These are phyloP conservation scores for Mythimna lalbum DNA, from an alignment of 2,888 invertebrate species.

Conservation along the genomic window DNA sequence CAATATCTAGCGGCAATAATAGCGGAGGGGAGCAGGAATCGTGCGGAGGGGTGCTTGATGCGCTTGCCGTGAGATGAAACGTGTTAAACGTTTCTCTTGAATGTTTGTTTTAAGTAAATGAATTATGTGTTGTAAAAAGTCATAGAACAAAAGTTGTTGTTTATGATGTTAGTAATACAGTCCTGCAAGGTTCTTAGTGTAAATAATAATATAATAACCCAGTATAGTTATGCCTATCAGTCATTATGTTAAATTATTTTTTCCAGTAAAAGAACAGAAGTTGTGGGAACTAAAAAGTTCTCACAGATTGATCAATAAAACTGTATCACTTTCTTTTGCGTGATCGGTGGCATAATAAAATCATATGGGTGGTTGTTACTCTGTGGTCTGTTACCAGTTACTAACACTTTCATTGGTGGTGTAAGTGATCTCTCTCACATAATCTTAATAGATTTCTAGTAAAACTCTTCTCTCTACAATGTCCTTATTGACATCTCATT, in stretches of 20 bases:
- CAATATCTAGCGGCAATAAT: no score
- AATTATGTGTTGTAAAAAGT: no score
- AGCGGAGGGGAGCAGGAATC: no score
- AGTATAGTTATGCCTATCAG: no score
- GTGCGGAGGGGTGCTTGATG: no score
- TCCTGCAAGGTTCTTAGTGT: no score
- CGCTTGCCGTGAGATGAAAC: no score
- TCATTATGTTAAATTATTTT: slow-evolving; percentile 44
- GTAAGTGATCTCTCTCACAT: neutral
- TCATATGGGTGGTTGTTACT: slow-evolving; percentile 4
- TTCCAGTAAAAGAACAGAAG: slow-evolving; percentile 41
- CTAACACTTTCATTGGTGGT: slow-evolving; percentile 4
- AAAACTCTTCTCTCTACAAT: neutral
- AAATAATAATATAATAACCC: no score
- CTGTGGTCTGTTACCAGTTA: slow-evolving; percentile 21
- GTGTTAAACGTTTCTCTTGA: no score
- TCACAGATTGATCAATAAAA: slow-evolving; percentile 30
- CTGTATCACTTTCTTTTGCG: slow-evolving; percentile 40
- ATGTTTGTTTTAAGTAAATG: no score
- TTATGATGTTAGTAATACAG: no score
- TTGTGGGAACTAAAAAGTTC: slow-evolving; percentile 43
- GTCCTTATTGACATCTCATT: neutral
- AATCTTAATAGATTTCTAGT: neutral
- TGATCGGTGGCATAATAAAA: slow-evolving; percentile 30
- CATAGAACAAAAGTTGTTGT: no score